phyloP scores from a whole-genome alignment of 2,888 invertebrate genomes.

The Tryphoninae sp. region DNA sequence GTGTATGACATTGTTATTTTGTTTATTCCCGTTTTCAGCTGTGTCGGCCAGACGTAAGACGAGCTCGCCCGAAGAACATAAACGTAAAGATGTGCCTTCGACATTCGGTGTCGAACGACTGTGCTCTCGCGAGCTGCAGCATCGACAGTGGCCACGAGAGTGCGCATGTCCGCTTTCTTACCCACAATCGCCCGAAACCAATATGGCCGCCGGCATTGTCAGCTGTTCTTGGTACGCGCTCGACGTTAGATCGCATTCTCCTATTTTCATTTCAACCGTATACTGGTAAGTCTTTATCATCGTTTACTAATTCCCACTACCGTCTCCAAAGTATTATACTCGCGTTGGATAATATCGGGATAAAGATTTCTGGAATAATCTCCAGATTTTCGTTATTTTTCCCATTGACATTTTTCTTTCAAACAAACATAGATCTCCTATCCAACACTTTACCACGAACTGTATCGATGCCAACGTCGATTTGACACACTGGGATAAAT shows the following conservation, averaged over 20 bases:
- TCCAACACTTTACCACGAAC: too few species aligned
- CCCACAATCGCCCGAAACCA: not conserved
- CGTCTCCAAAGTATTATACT: not conserved
- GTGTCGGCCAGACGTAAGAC: slow-evolving; percentile 1
- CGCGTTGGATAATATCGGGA: not conserved
- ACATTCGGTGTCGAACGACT: not conserved
- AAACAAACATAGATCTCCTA: not conserved
- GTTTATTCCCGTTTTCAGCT: slow-evolving; percentile 18
- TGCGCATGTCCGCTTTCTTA: not conserved
- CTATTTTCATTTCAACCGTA: not conserved
- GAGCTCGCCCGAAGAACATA: slow-evolving; percentile 2
- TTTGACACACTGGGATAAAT: too few species aligned
- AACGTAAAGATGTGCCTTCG: not conserved
- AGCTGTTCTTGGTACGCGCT: not conserved
- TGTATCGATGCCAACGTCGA: too few species aligned
- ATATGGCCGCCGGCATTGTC: slow-evolving; percentile 10
- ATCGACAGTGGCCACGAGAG: not conserved
- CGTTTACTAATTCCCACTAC: not conserved
- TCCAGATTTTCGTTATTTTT: not conserved
- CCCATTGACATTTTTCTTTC: not conserved
- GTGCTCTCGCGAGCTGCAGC: not conserved
- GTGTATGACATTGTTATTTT: slow-evolving; percentile 84
- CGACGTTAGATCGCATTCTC: not conserved
- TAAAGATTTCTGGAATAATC: not conserved
- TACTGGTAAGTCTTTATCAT: slow-evolving; percentile 7